phyloP scores from a whole-genome alignment of 2,888 invertebrate species.

The Acanthoscelides obtectus region DNA sequence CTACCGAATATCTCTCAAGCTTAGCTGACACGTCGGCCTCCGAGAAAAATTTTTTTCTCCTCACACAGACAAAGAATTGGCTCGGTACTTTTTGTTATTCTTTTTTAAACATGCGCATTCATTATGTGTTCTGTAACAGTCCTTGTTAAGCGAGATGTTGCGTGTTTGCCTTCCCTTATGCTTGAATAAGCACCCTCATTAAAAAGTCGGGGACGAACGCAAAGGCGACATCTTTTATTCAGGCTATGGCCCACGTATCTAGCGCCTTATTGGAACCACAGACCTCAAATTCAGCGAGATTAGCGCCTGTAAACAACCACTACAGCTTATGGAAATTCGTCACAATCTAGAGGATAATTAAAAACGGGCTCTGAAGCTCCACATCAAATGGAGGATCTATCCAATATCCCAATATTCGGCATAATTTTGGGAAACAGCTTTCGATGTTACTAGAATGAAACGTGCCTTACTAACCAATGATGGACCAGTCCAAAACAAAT shows the following conservation, averaged over 20 bases:
- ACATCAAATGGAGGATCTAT: too few species aligned
- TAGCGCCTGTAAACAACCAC: too few species aligned
- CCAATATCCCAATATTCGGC: too few species aligned
- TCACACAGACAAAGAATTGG: neutral
- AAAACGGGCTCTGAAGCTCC: too few species aligned
- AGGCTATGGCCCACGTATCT: neutral
- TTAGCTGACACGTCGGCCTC: neutral
- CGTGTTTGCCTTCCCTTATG: neutral
- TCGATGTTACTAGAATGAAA: too few species aligned
- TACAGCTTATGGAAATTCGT: too few species aligned
- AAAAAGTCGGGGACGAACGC: neutral
- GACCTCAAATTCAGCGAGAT: neutral
- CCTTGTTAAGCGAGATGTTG: neutral
- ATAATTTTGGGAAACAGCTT: too few species aligned
- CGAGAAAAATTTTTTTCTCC: neutral
- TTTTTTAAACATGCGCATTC: neutral
- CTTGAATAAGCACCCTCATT: neutral
- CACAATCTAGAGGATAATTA: too few species aligned
- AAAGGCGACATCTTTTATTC: neutral
- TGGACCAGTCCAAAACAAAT: too few species aligned
- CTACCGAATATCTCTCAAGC: neutral
- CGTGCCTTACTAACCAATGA: too few species aligned
- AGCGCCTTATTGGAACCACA: neutral
- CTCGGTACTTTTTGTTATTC: neutral
- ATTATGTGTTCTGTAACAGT: neutral